A percentile compares a stretch with the other conserved stretches of the same genome.
Conservation (phyloP, 2,888 invertebrate species). For the Noctua pronuba region DNA sequence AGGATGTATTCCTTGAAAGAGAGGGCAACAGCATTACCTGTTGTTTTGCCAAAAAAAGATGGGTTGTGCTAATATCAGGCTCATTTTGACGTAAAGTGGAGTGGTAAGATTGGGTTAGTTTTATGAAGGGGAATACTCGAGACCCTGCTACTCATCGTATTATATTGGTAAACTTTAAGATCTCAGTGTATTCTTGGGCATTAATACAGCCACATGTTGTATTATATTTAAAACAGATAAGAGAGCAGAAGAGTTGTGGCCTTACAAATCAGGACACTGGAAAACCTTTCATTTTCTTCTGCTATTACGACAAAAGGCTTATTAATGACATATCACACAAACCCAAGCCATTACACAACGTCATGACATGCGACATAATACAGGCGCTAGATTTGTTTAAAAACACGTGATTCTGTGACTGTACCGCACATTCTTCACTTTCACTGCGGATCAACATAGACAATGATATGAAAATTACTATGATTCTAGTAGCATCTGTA, state of each 20-base stretch:
- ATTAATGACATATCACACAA: background rate
- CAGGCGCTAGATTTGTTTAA: conserved; percentile 21
- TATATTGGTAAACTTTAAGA: background rate
- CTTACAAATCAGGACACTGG: background rate
- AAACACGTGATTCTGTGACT: conserved; percentile 21
- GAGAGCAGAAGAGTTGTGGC: background rate
- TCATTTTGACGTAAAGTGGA: background rate
- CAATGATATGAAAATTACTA: conserved; percentile 1
- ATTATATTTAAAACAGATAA: background rate
- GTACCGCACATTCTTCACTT: conserved; percentile 43
- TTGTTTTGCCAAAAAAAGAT: background rate
- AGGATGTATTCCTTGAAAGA: background rate
- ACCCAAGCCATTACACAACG: conserved; percentile 4
- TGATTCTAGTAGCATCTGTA: background rate
- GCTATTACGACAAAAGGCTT: background rate
- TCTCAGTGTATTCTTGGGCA: background rate
- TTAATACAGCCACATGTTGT: background rate
- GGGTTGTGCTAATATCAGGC: background rate
- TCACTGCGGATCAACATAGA: conserved; percentile 23
- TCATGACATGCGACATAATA: conserved; percentile 1
- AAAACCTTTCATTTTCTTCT: background rate
- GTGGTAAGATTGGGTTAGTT: background rate
- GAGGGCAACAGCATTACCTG: no score
- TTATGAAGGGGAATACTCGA: background rate
- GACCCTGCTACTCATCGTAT: background rate